phyloP scores from a whole-genome alignment of 2,797 vertebrate genomes.

The Agapornis canus region DNA sequence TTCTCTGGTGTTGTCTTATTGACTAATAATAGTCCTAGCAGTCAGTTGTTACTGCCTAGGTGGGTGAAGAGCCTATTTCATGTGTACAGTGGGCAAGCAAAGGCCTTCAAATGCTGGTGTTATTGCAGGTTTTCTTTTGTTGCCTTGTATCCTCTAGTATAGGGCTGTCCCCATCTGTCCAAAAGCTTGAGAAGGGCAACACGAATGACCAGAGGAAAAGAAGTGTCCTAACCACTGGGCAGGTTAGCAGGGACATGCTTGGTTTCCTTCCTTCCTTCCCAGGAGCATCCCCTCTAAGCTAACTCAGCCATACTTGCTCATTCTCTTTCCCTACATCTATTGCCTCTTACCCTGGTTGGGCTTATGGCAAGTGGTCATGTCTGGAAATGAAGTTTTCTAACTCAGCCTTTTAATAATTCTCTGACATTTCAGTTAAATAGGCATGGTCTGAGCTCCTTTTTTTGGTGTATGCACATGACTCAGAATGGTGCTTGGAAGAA shows the following conservation, averaged over 20 bases:
- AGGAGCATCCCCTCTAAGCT: neutral
- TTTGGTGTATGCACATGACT: rapidly evolving
- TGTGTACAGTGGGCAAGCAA: no score
- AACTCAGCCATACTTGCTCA: neutral
- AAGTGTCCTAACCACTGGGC: neutral
- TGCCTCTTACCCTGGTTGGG: neutral
- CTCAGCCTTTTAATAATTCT: neutral
- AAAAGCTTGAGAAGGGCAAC: neutral
- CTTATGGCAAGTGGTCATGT: neutral
- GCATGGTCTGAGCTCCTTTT: neutral
- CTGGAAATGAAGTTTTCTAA: neutral
- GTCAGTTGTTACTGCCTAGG: neutral
- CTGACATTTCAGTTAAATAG: neutral
- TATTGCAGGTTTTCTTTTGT: neutral
- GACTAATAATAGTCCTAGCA: neutral
- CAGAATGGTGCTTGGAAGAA: neutral
- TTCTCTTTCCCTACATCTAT: neutral
- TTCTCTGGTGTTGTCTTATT: neutral
- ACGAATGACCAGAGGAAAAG: neutral
- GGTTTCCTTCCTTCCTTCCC: neutral
- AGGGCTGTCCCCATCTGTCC: neutral
- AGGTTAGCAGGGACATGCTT: neutral
- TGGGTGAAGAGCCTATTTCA: neutral
- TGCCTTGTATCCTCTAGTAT: neutral
- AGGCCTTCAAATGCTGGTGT: neutral